These are phyloP conservation scores for Notospermus geniculatus DNA, from an alignment of 1,140 invertebrate genomes.

Conservation along the genomic window DNA sequence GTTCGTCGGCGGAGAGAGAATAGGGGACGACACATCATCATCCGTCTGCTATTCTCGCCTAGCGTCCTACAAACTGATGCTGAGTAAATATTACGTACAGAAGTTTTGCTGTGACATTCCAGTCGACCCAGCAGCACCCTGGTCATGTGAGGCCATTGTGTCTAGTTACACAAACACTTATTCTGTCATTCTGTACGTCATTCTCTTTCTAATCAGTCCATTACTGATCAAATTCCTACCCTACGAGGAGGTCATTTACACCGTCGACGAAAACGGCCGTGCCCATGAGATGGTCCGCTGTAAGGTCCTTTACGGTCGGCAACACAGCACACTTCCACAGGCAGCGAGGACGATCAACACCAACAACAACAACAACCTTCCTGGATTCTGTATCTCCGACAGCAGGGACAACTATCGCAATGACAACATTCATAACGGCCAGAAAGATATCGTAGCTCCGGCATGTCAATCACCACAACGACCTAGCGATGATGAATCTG, in stretches of 20 bases:
- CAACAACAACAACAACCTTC: too few species aligned
- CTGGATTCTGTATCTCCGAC: too few species aligned
- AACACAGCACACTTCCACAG: too few species aligned
- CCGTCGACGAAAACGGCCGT: background rate
- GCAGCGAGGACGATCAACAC: too few species aligned
- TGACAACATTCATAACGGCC: too few species aligned
- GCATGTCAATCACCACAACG: too few species aligned
- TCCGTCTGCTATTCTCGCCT: slow-evolving; percentile 11
- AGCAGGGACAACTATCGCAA: too few species aligned
- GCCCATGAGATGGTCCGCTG: too few species aligned
- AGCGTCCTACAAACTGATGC: slow-evolving; percentile 3
- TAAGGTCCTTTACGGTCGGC: too few species aligned
- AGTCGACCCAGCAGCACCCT: background rate
- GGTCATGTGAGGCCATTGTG: slow-evolving; percentile 9
- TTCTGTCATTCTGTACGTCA: slow-evolving; percentile 1
- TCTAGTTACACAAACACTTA: slow-evolving; percentile 3
- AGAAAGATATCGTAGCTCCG: too few species aligned
- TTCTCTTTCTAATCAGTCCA: slow-evolving; percentile 12
- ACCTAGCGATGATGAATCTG: too few species aligned
- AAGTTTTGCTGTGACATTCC: slow-evolving; percentile 11
- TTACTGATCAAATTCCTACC: slow-evolving; percentile 4
- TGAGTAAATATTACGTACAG: slow-evolving; percentile 10
- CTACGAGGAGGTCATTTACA: slow-evolving; percentile 1
- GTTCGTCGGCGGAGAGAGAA: background rate
- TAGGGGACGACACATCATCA: slow-evolving; percentile 5